Percentiles rank a stretch among this genome's conserved stretches.
Conservation (phyloP, 2,888 invertebrate genomes). For the Macrophya annulata region DNA sequence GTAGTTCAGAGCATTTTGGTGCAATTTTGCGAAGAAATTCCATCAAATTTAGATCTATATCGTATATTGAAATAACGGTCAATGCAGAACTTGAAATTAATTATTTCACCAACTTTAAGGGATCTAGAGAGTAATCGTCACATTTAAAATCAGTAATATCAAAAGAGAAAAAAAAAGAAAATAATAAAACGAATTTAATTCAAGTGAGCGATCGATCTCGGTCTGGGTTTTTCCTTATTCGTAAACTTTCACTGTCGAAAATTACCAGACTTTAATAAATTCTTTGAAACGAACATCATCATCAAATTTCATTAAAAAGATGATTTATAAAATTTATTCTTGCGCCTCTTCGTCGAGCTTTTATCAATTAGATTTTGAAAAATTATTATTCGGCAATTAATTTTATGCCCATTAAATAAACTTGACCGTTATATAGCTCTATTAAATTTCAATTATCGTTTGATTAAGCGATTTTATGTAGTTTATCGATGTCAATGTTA, state of each 20-base stretch:
- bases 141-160: not conserved
- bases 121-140: not conserved
- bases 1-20: constrained; percentile 76
- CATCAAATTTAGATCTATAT: constrained; percentile 61
- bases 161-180: not conserved
- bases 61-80: not conserved
- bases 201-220: not conserved
- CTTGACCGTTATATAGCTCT: not conserved
- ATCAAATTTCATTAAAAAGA: constrained; percentile 10
- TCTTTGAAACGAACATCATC: not conserved
- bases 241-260: not conserved
- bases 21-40: constrained; percentile 56
- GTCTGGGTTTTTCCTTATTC: not conserved
- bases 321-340: constrained; percentile 2
- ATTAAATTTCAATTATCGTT: not conserved
- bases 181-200: not conserved
- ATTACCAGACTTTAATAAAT: constrained; percentile 3
- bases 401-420: not conserved
- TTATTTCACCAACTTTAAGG: not conserved
- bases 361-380: not conserved
- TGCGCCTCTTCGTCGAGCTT: not conserved
- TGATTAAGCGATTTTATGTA: not conserved
- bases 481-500: not conserved
- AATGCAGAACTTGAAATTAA: not conserved
- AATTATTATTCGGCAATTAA: not conserved